These are phyloP conservation scores for Morpho helenor DNA, from an alignment of 2,888 invertebrate genomes.

Conservation along the genomic window DNA sequence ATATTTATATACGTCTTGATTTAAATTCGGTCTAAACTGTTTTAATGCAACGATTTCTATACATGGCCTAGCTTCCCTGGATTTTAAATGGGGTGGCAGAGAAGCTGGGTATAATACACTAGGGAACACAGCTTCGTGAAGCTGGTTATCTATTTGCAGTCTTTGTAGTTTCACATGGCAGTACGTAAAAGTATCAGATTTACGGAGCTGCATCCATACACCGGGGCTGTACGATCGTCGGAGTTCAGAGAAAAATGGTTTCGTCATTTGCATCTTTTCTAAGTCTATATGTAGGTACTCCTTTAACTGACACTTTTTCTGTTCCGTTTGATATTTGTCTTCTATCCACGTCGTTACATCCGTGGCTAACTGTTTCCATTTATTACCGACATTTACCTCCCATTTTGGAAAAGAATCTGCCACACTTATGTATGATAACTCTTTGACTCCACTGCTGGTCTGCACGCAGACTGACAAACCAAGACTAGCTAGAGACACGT, in stretches of 20 bases:
- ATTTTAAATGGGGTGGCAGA: constrained; percentile 59
- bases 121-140: constrained; percentile 84
- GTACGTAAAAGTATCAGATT: constrained; percentile 83
- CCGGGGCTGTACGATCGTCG: constrained; percentile 86
- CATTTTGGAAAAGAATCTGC: constrained; percentile 86
- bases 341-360: constrained; percentile 91
- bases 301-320: constrained; percentile 85
- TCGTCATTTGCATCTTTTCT: constrained; percentile 91
- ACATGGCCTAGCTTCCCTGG: constrained; percentile 73
- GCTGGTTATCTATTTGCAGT: constrained; percentile 87
- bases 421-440: constrained; percentile 84
- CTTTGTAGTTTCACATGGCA: constrained; percentile 83
- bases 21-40: constrained; percentile 64
- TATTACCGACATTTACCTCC: constrained; percentile 89
- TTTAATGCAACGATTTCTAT: constrained; percentile 79
- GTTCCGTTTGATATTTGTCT: constrained; percentile 85
- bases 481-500: constrained; percentile 84
- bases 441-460: constrained; percentile 67
- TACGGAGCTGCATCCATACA: constrained; percentile 85
- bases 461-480: constrained; percentile 80
- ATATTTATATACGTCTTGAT: constrained; percentile 80
- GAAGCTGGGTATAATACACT: constrained; percentile 83
- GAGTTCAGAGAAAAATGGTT: constrained; percentile 90
- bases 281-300: constrained; percentile 90
- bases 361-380: constrained; percentile 88